Evolutionary conservation across 2,113 vertebrate genomes (phyloP), one percentile per base, ranked within the genome.

Genomic region (Turdus rufiventris): DNA sequence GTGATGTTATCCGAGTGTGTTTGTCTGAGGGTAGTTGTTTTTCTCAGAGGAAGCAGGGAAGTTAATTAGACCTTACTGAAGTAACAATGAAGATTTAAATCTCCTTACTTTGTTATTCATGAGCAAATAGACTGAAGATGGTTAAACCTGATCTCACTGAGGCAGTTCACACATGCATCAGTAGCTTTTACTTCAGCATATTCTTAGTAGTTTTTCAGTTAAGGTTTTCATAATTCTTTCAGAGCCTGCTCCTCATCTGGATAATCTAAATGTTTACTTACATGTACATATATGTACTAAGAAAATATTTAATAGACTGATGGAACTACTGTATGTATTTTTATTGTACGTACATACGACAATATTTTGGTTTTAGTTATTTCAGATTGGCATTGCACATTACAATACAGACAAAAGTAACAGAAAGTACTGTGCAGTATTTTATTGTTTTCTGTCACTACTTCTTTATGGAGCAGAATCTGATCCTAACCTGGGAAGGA

Each of bases 1-100:
- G 78, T 96, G 92, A 94, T 94, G 78, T 96, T 97, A 92, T 96
- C 92, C 67, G 3, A 34, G 23, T 1, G 5, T 89, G 40, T 56
- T 66, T 88, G 38, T 76, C 68, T 26, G 15, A 53, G 50, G 43
- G 43, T 54, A 51, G 85, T 75, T 78, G 82, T 82, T 88, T 93
- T 94, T 91, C 92, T 94, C 48, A 0, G 33, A 73, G 74, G 93
- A 92, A 94, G 61, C 34, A 70, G 56, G 40, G 38, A 34, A 83
- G 94, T 89, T 94, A 96, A 97, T 94, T 95, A 95, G 85, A 88
- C 57, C 47, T 61, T 47, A 75, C 43, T 62, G 82, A 96, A 96
- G 88, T 47, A 86, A 88, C 91, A 88, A 40, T n/a, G 81, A 89
- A 67, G 83, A 89, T 88, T 84, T 80, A 87, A 89, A 91, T 93